phyloP scores from a whole-genome alignment of 2,888 invertebrate species.

The Gortyna flavago region DNA sequence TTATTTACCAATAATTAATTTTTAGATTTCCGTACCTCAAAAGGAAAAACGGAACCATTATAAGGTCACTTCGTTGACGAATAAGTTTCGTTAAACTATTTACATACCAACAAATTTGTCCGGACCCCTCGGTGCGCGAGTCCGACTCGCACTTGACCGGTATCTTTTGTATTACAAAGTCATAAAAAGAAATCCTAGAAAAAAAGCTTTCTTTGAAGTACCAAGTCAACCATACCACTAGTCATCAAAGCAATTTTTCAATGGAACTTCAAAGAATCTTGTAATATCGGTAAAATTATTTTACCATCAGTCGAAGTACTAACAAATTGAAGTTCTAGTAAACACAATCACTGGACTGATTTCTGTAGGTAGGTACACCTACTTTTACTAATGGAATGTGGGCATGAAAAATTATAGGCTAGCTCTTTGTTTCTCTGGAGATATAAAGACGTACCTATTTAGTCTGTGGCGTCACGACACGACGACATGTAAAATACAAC shows the following conservation, averaged over 20 bases:
- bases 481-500: too few species aligned
- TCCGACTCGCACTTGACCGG: too few species aligned
- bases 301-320: background rate
- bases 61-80: too few species aligned
- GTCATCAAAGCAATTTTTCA: background rate
- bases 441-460: background rate
- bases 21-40: background rate
- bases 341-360: slow-evolving; percentile 1
- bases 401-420: background rate
- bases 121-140: too few species aligned
- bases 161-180: background rate
- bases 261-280: slow-evolving; percentile 17
- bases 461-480: too few species aligned
- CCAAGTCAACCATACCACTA: background rate
- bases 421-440: background rate
- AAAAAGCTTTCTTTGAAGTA: background rate
- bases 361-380: background rate
- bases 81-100: too few species aligned
- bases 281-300: background rate
- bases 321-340: background rate
- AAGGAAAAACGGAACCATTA: too few species aligned
- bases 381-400: slow-evolving; percentile 7
- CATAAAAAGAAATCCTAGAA: background rate
- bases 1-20: background rate
- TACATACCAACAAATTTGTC: too few species aligned